Base-by-base conservation (phyloP, 2,888 invertebrate genomes). In the Microdon myrmicae region DNA sequence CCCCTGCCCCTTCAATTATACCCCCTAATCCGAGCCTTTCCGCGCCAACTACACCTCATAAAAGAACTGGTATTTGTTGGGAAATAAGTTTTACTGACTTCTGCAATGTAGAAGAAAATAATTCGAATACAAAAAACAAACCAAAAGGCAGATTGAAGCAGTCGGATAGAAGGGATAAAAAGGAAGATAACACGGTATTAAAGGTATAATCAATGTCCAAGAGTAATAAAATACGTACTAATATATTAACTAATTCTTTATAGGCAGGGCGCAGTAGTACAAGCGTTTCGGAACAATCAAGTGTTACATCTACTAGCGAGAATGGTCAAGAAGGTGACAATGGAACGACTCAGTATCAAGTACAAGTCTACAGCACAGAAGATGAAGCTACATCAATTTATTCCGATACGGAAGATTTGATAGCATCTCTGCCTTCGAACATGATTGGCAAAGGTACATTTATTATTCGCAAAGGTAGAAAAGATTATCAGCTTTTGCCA, bases 61-160 rank as follows among this genome's bases (percentile, higher is more conserved):
- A 90, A 81, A 85, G 90, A 72, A 87, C 88, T 75, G 90, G 91
- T 75, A 90, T 92, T 70, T 91, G 92, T 67, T 92, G 92, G 92
- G 91, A 92, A 83, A 91, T 92, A 67, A 88, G 91, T 66, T 83
- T 92, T 71, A 87, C 88, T 75, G 87, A 86, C 75, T 43, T 66
- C 16, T 67, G 43, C 41, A 44, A 58, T 34, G 23, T 43, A n/a
- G 47, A 43, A 9, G 47, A 37, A 19, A 54, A 32, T 19, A 34
- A 35, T 22, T 31, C 23, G 7, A 55, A 28, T n/a, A 43, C 20
- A 6, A 58, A 47, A 43, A 35, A 51, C 4, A 55, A 61, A 41
- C 12, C 44, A 16, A 53, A 28, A 32, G 48, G 53, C 26, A 58
- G 48, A 20, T 38, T 32, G 5, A 64, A 53, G 25, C 68, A 67